Percentiles rank a stretch among this genome's conserved stretches.
These are phyloP conservation scores for Phylloscopus trochilus DNA, from an alignment of 2,113 vertebrate species.

Conservation along the genomic window DNA sequence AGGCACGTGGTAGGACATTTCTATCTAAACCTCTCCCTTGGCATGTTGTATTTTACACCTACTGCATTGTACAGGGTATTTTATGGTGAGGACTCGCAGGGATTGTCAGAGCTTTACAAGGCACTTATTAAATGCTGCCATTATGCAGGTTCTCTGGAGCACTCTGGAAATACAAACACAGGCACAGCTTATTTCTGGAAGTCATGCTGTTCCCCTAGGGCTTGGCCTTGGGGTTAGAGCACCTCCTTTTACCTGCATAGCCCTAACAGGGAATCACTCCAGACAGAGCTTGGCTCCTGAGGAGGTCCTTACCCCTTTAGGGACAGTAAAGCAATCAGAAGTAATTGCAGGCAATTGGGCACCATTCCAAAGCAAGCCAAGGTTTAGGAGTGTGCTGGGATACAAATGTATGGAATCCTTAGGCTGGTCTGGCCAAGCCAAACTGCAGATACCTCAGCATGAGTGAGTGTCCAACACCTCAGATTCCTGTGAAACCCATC, in stretches of 20 bases:
- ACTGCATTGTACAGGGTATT: background rate
- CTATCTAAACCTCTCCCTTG: background rate
- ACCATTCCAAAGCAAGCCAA: slow-evolving; percentile 11
- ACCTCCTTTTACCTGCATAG: background rate
- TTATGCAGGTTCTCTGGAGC: background rate
- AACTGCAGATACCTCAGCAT: background rate
- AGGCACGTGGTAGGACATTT: background rate
- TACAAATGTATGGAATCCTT: background rate
- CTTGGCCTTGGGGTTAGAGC: background rate
- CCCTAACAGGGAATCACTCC: background rate
- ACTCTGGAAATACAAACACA: background rate
- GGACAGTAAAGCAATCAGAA: slow-evolving; percentile 21
- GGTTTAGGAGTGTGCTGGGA: background rate
- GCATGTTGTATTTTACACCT: background rate
- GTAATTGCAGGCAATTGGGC: background rate
- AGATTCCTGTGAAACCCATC: background rate
- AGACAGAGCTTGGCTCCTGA: background rate
- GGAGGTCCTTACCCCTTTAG: background rate
- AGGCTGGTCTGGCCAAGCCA: slow-evolving; percentile 12
- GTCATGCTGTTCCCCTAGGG: background rate
- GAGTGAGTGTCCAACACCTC: background rate
- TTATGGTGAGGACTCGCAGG: background rate
- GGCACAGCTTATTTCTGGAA: background rate
- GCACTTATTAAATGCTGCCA: background rate
- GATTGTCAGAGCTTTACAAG: background rate